phyloP scores from a whole-genome alignment of 2,797 vertebrate genomes.

The Neoniphon sammara region DNA sequence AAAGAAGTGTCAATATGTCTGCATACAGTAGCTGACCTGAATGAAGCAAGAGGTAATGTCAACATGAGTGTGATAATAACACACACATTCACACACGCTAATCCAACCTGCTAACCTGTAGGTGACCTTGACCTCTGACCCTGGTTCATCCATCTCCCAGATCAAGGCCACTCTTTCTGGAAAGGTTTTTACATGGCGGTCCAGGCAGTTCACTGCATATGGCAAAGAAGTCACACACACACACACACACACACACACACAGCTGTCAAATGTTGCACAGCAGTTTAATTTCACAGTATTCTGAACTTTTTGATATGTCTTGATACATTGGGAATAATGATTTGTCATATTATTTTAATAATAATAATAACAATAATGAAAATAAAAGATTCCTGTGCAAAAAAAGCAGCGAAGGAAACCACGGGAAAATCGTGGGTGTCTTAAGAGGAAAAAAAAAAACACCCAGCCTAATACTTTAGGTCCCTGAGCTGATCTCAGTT shows the following conservation, averaged over 20 bases:
- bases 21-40: not conserved
- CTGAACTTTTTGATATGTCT: not conserved
- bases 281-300: not conserved
- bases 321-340: not conserved
- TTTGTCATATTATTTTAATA: no score
- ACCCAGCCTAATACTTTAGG: no score
- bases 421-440: no score
- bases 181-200: slow-evolving; percentile 87
- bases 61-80: not conserved
- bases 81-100: not conserved
- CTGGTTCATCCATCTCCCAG: slow-evolving; percentile 95
- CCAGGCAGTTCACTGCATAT: slow-evolving; percentile 93
- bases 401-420: no score
- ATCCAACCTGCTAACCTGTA: slow-evolving; percentile 85
- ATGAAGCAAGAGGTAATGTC: not conserved
- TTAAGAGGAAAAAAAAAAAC: no score
- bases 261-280: not conserved
- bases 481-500: not conserved
- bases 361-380: no score
- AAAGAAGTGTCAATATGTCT: not conserved
- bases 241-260: slow-evolving; percentile 13
- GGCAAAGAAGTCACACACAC: slow-evolving; percentile 8
- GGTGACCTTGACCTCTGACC: slow-evolving; percentile 90
- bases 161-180: slow-evolving; percentile 91
- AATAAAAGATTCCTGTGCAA: no score